Percentiles rank a stretch among this genome's conserved stretches.
phyloP scores from a whole-genome alignment of 2,113 vertebrate genomes.

The Dunckerocampus dactyliophorus region DNA sequence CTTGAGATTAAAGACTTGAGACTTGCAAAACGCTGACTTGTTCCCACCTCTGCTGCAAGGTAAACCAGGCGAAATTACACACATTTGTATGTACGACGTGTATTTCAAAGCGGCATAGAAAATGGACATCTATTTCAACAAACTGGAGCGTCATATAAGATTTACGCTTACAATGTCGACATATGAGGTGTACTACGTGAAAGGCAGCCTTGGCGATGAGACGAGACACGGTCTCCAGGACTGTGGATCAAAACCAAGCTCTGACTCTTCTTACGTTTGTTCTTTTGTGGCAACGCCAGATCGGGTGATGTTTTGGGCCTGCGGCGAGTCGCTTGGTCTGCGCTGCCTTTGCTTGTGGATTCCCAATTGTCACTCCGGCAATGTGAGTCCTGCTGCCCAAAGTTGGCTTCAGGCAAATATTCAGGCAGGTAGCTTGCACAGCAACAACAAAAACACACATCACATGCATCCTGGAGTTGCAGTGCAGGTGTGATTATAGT shows the following conservation, averaged over 20 bases:
- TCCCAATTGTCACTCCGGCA: conserved; percentile 44
- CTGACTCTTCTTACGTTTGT: conserved; percentile 33
- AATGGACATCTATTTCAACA: too few species aligned
- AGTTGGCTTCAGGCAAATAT: conserved; percentile 39
- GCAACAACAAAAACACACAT: too few species aligned
- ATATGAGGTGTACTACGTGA: conserved; percentile 10
- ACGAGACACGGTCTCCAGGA: conserved; percentile 11
- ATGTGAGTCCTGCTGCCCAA: conserved; percentile 36
- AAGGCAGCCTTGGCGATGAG: conserved; percentile 29
- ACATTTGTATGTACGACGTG: too few species aligned
- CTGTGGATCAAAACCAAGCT: conserved; percentile 30
- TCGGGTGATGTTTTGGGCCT: conserved; percentile 52
- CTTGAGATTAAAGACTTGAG: too few species aligned
- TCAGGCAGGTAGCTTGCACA: too few species aligned
- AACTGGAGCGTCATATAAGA: too few species aligned
- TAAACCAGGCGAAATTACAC: too few species aligned
- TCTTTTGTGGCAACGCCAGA: conserved; percentile 40
- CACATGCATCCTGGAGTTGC: too few species aligned
- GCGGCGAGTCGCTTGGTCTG: conserved; percentile 34
- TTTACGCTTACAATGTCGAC: too few species aligned
- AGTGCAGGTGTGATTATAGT: background rate
- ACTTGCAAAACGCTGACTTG: too few species aligned
- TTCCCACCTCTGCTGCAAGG: too few species aligned
- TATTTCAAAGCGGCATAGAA: too few species aligned
- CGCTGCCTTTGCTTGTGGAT: conserved; percentile 21